Base-by-base conservation (phyloP, 2,888 invertebrate genomes). In the Osmoderma eremita region DNA sequence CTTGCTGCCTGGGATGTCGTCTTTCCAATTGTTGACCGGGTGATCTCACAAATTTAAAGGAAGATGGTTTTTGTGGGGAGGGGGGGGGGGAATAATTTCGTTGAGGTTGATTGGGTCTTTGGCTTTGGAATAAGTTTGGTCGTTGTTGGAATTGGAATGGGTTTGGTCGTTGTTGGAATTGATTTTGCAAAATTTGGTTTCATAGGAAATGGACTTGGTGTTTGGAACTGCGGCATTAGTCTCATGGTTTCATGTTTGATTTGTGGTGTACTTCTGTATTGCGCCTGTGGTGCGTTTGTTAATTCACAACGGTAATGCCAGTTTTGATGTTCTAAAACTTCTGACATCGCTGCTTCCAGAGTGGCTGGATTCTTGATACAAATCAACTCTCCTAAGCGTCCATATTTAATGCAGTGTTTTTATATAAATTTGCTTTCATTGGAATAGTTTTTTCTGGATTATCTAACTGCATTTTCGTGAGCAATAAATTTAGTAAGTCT, bases 31-130 rank as follows among this genome's bases (percentile, higher is more conserved):
- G 4, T 22, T 42, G 61, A 12, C 18, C 42, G 10, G 41, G 42
- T 20, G 61, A 15, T 61, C 41, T 61, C 2, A 3, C 20, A 17
- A 61, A 61, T 42, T 42, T 61, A 48, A 61, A 61, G 2, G 61
- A 61, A 20, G 54, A 12, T 22, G 41, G 61, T 61, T 8, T 38
- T 8, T 5, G 12, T n/a, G 17, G 30, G n/a, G n/a, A n/a, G n/a
- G n/a, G n/a, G n/a, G n/a, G n/a, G n/a, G 5, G 24, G 24, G 5
- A 24, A 4, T 5, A 4, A 5, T 24, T 24, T 24, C 5, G 24
- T 24, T 24, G 24, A 24, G 3, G 5, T 24, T 24, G 24, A 5
- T 24, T 24, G 3, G 24, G 24, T 3, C 5, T 4, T 24, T 24
- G 24, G 24, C 5, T 24, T 24, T 5, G 24, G 24, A 24, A 24